Conservation (phyloP, 2,888 invertebrate genomes). For the Meloe dianella region DNA sequence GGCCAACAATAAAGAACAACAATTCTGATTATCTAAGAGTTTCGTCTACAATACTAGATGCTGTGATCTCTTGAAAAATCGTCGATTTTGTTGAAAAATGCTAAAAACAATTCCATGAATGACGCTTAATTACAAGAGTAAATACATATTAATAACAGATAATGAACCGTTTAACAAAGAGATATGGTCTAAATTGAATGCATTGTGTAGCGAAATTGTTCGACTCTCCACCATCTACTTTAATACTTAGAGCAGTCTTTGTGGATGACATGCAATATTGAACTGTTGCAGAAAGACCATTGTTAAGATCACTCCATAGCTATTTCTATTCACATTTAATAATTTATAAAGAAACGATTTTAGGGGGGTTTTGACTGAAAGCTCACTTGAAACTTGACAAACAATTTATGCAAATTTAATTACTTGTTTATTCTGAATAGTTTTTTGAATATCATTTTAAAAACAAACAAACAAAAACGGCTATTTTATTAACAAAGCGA, state of each 20-base stretch:
- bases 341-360: neutral
- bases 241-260: conserved; percentile 1
- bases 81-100: neutral
- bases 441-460: neutral
- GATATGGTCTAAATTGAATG: neutral
- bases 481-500: neutral
- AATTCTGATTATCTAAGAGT: too few species aligned
- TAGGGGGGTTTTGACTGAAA: neutral
- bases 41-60: too few species aligned
- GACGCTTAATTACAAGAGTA: neutral
- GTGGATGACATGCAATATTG: conserved; percentile 14
- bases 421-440: neutral
- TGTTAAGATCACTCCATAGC: neutral
- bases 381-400: neutral
- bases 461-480: too few species aligned
- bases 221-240: neutral
- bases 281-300: conserved; percentile 8
- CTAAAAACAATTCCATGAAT: neutral
- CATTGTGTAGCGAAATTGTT: neutral
- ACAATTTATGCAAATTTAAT: neutral
- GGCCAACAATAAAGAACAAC: too few species aligned
- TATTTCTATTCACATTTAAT: neutral
- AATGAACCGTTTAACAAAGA: conserved; percentile 1
- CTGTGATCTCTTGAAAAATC: too few species aligned
- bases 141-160: neutral